A percentile compares a stretch with the other conserved stretches of the same genome.
Conservation (phyloP, 1,140 invertebrate species). For the Drusus annulatus region DNA sequence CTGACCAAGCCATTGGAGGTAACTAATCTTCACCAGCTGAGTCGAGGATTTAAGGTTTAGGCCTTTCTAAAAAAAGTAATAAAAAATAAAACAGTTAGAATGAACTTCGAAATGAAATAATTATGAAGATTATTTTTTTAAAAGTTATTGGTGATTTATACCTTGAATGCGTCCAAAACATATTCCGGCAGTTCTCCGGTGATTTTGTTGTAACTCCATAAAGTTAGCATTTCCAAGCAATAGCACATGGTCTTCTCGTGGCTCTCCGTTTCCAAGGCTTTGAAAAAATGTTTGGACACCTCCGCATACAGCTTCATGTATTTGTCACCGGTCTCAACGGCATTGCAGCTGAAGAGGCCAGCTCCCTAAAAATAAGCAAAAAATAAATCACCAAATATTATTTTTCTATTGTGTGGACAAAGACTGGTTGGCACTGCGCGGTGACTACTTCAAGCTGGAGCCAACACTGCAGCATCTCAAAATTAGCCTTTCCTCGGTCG, state of each 20-base stretch:
- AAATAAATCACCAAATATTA: neutral
- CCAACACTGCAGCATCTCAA: too few relatives aligned
- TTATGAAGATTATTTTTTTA: too few relatives aligned
- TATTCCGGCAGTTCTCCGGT: slow-evolving; percentile 78
- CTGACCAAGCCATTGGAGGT: slow-evolving; percentile 80
- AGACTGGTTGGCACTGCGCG: too few relatives aligned
- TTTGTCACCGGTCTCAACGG: slow-evolving; percentile 74
- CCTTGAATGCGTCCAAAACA: slow-evolving; percentile 84
- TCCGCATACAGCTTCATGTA: slow-evolving; percentile 74
- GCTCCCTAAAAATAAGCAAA: slow-evolving; percentile 75
- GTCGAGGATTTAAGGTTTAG: slow-evolving; percentile 84
- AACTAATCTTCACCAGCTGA: slow-evolving; percentile 82
- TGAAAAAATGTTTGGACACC: slow-evolving; percentile 80
- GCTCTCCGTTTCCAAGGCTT: slow-evolving; percentile 89
- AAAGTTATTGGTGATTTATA: slow-evolving; percentile 63
- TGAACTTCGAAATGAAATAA: too few relatives aligned
- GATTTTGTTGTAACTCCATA: slow-evolving; percentile 83
- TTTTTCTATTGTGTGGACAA: too few relatives aligned
- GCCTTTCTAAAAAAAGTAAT: slow-evolving; percentile 77
- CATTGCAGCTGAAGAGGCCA: slow-evolving; percentile 84
- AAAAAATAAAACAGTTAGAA: too few relatives aligned
- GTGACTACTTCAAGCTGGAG: too few relatives aligned
- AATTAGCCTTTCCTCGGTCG: too few relatives aligned
- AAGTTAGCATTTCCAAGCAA: slow-evolving; percentile 83
- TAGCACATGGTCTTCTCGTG: slow-evolving; percentile 92